Base-by-base conservation (phyloP, 2,888 invertebrate genomes). In the Hyalella azteca region DNA sequence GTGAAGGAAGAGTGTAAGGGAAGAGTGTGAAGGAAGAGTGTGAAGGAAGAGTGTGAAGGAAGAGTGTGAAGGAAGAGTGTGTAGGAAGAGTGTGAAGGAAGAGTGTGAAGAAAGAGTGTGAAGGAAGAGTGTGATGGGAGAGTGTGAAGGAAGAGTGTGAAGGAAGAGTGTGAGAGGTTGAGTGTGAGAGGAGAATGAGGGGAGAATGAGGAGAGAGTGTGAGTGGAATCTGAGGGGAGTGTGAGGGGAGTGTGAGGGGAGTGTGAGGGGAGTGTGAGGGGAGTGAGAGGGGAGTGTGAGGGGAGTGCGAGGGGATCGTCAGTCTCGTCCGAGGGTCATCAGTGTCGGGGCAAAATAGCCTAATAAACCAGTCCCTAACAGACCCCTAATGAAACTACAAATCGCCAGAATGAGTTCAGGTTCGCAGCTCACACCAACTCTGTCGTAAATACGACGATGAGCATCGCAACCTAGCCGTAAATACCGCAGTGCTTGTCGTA, bases 341-440 rank as follows among this genome's bases (percentile, higher is more conserved):
- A 59, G 59, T 22, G 59, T 59, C 59, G 7, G 11, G 59, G 26
- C 7, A 26, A 59, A 59, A 59, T 59, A 22, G 59, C 1, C 59
- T 22, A 59, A 59, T 59, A 59, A 59, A 59, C n/a, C 13, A 7
- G 29, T 22, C 59, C 32, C 59, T 59, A 59, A 59, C 59, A 59
- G 26, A 59, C 59, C 59, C 59, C 59, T 59, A 59, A 59, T 59
- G 59, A 59, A 59, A 59, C 59, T 59, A 59, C 59, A 59, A 59
- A 59, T 59, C 32, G 59, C 59, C 29, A 7, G 29, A 59, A 59
- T 59, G 59, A 29, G 59, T 54, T 22, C 59, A 59, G 59, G 59
- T 59, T 15, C 26, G 59, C 29, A 50, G 50, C 54, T 13, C 54
- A 54, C 54, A 13, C n/a, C 54, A 54, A 54, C 22, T 19, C 54